A percentile compares a stretch with the other conserved stretches of the same genome.
Evolutionary conservation across 2,113 vertebrate species (phyloP).

Genomic region (Isurus oxyrinchus): DNA sequence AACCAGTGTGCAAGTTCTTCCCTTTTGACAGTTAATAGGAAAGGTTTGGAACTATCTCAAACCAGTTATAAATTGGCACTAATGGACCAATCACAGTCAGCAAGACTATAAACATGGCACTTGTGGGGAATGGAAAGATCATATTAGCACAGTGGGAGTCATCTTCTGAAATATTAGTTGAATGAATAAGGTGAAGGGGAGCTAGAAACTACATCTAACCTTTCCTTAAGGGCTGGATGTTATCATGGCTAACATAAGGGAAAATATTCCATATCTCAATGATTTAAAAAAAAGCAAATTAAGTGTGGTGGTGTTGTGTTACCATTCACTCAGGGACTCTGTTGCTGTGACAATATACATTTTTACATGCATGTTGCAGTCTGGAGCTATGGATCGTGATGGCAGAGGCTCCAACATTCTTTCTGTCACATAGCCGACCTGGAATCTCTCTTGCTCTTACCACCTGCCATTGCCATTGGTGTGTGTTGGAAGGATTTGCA

Average conservation of each 20-base stretch:
- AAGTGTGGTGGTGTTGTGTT: neutral
- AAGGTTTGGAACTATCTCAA: neutral
- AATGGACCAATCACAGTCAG: neutral
- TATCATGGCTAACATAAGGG: neutral
- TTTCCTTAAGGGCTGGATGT: neutral
- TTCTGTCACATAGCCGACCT: no score
- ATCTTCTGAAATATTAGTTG: neutral
- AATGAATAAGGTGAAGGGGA: neutral
- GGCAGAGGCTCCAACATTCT: no score
- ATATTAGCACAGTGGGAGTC: neutral
- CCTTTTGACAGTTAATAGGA: neutral
- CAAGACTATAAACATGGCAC: neutral
- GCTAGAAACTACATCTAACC: neutral
- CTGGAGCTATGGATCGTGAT: no score
- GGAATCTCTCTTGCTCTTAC: no score
- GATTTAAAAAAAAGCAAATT: neutral
- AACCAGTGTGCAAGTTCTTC: no score
- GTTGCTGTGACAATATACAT: no score
- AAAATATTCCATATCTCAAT: neutral
- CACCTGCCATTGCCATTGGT: no score
- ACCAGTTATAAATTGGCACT: neutral
- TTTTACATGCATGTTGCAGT: no score
- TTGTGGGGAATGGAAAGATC: neutral
- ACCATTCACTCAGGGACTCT: no score
- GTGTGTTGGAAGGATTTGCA: no score